Evolutionary conservation across 1,140 invertebrate genomes (phyloP), one percentile per base, ranked within the genome.

Genomic region (Ostrea denselamellosa): DNA sequence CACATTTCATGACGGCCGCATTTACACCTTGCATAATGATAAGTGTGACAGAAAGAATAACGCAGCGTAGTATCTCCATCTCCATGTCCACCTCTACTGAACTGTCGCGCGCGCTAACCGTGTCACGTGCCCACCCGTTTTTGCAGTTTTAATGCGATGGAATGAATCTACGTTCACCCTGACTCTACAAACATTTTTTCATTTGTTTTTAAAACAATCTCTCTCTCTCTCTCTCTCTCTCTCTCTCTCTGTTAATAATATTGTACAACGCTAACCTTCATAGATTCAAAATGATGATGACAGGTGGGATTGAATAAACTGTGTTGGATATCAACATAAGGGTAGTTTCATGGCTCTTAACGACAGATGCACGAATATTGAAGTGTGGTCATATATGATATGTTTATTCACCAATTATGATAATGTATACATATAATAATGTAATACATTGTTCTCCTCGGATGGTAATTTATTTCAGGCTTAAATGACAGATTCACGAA

Each of bases 71-170:
- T 25, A 22, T 77, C 71, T 22, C 44, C 22, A 25, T 77, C 25
- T 25, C 22, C 25, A 77, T 58, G 56, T 58, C 56, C 19, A 17
- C 56, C 56, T 58, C 56, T 19, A 12, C 56, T 58, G 17, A 58
- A 17, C 17, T 58, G 56, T 58, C 71, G 25, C 71, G 71, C 14
- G 68, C 68, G 22, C 71, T n/a, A 77, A 77, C 44, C 44, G 71
- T 77, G 71, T 77, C 71, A 77, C 71, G 25, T 77, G 71, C 25
- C 71, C n/a, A 77, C 22, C 71, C 71, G 71, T 77, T 44, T 44
- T 44, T 1, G 34, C 1, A 5, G 1, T 44, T 44, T 44, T 44
- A 44, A 28, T 34, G 44, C 22, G 71, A 77, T 28, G 44, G 8
- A 77, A 34, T 28, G 22, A 44, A 77, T 77, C 34, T 25, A 77